Evolutionary conservation across 2,888 invertebrate genomes (phyloP).

Genomic region (Operophtera brumata): DNA sequence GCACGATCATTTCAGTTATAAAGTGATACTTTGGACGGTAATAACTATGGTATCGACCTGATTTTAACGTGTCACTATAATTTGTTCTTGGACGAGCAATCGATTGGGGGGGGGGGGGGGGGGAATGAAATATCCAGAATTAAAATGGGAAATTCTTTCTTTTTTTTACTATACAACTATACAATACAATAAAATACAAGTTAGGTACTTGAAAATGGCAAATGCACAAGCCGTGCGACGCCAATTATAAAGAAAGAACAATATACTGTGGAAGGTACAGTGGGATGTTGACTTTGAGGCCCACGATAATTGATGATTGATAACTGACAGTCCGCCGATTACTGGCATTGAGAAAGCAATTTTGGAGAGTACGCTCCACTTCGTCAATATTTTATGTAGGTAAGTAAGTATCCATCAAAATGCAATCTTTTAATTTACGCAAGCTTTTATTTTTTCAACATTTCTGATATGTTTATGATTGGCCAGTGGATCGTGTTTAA

Average conservation of each 20-base stretch:
- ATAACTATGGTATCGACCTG: conserved; percentile 45
- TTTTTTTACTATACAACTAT: too few species aligned
- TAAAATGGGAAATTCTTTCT: too few species aligned
- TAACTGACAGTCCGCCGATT: conserved; percentile 41
- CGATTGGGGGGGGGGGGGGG: too few species aligned
- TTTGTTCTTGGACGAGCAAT: conserved; percentile 49
- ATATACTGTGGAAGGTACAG: too few species aligned
- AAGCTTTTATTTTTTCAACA: conserved; percentile 1
- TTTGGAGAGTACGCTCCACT: conserved; percentile 39
- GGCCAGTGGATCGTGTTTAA: conserved; percentile 18
- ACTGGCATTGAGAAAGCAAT: conserved; percentile 43
- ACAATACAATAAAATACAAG: too few species aligned
- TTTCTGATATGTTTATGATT: conserved; percentile 5
- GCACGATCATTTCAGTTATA: conserved; percentile 38
- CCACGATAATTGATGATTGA: conserved; percentile 56
- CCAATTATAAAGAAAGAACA: too few species aligned
- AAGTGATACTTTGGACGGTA: conserved; percentile 37
- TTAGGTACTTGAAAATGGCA: too few species aligned
- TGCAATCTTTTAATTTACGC: conserved; percentile 22
- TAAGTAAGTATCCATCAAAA: conserved; percentile 8
- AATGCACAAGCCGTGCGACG: too few species aligned
- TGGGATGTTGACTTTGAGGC: too few species aligned
- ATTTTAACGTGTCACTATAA: conserved; percentile 56
- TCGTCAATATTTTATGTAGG: conserved; percentile 14
- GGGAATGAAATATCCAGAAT: too few species aligned